phyloP scores from a whole-genome alignment of 2,888 invertebrate genomes.

The Silvanus unidentatus region DNA sequence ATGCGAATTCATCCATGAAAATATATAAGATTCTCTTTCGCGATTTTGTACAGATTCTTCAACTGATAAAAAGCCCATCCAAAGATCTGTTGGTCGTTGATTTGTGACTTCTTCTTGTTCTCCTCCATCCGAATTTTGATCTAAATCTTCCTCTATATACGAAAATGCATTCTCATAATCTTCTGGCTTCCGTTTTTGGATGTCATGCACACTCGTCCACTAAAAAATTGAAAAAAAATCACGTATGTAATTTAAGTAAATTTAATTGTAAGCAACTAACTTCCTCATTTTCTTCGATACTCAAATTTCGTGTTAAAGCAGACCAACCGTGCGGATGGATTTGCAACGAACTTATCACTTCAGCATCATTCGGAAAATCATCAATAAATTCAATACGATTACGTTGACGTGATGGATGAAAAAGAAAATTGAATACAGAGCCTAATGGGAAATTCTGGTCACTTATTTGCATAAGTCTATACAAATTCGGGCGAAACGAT shows the following conservation, averaged over 20 bases:
- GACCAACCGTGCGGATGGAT: constrained; percentile 89
- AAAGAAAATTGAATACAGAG: constrained; percentile 75
- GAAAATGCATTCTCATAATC: constrained; percentile 43
- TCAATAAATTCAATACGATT: constrained; percentile 87
- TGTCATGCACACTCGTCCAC: constrained; percentile 94
- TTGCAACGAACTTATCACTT: constrained; percentile 82
- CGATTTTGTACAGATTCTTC: constrained; percentile 29
- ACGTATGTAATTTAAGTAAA: constrained; percentile 1
- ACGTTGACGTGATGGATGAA: constrained; percentile 63
- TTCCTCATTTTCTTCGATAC: constrained; percentile 79
- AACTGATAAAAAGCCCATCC: constrained; percentile 43
- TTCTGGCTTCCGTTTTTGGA: constrained; percentile 59
- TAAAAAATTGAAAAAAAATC: constrained; percentile 36
- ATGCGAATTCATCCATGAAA: constrained; percentile 34
- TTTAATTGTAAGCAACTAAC: constrained; percentile 40
- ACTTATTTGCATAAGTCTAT: constrained; percentile 82
- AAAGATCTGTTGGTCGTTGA: constrained; percentile 39
- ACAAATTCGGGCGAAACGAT: constrained; percentile 85
- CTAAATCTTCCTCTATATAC: constrained; percentile 29
- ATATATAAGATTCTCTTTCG: constrained; percentile 26
- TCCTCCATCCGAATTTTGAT: constrained; percentile 10
- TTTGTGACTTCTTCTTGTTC: constrained; percentile 26
- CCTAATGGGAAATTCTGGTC: constrained; percentile 76
- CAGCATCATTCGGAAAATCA: constrained; percentile 90
- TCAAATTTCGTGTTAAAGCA: constrained; percentile 81